Evolutionary conservation across 2,888 invertebrate species (phyloP), one percentile per base, ranked within the genome.

Genomic region (Megastigmus dorsalis): DNA sequence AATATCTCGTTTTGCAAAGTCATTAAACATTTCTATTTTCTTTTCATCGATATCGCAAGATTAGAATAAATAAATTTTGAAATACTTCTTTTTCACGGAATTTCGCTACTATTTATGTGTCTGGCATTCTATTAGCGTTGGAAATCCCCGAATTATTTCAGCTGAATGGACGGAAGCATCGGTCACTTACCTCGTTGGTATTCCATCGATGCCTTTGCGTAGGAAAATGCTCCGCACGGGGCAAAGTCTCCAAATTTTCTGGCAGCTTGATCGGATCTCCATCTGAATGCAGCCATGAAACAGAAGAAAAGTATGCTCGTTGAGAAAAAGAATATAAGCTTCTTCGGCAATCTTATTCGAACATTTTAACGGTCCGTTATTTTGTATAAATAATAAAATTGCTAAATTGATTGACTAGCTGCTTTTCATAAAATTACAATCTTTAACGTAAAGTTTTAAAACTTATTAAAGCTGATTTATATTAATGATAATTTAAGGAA

Each of bases 161-260:
- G 28, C 13, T n/a, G 63, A 63, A 15, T 69, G 57, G 62, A 59
- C 55, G 18, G 15, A 38, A 26, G 26, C 55, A 66, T 55, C 41
- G 70, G 62, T 70, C 52, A 81, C 92, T 91, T 88, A 97, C 98
- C 95, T 98, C 98, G 92, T 98, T 98, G 88, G 97, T 98, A 94
- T 98, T 98, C 98, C 98, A 98, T 83, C 97, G 94, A 90, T 98
- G 97, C 88, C 97, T 91, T 89, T 97, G 97, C 82, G 94, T 94
- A 80, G 97, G 96, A 90, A 98, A 97, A 89, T 96, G 96, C 89
- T 97, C 96, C 78, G 97, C 96, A 85, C 95, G 93, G 82, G 96
- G 96, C 88, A 98, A 92, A 88, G 96, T 96, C 90, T 97, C 97
- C 91, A 97, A 91, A 91, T 97, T 97, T 89, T 97, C 97, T 77